phyloP scores from a whole-genome alignment of 2,888 invertebrate species.

The Pseudococcus viburni region DNA sequence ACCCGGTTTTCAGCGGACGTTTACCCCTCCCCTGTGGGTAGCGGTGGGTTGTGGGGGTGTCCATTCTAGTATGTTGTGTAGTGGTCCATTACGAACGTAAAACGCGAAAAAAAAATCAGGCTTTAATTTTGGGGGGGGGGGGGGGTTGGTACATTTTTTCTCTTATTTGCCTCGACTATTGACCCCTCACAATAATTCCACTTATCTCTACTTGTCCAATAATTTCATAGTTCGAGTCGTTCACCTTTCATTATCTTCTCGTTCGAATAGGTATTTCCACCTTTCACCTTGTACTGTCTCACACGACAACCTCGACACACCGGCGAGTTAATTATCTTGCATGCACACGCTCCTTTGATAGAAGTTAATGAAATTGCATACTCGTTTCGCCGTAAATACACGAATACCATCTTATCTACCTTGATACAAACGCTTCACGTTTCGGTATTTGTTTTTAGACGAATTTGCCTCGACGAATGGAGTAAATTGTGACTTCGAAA shows the following conservation, averaged over 20 bases:
- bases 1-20: too few species aligned
- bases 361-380: conserved; percentile 21
- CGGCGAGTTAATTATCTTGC: not conserved
- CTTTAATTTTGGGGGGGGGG: too few species aligned
- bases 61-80: too few species aligned
- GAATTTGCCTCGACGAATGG: not conserved
- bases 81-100: too few species aligned
- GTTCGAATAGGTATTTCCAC: not conserved
- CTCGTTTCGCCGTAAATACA: not conserved
- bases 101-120: too few species aligned
- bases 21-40: too few species aligned
- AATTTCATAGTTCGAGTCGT: not conserved
- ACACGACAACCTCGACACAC: not conserved
- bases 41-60: too few species aligned
- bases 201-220: too few species aligned
- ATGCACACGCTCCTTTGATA: not conserved
- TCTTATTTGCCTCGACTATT: too few species aligned
- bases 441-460: not conserved
- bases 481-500: not conserved
- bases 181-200: too few species aligned
- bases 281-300: not conserved
- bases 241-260: not conserved
- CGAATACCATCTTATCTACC: not conserved
- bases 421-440: too few species aligned
- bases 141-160: too few species aligned